Base-by-base conservation (phyloP, 1,140 invertebrate species). In the Trichonephila clavipes region DNA sequence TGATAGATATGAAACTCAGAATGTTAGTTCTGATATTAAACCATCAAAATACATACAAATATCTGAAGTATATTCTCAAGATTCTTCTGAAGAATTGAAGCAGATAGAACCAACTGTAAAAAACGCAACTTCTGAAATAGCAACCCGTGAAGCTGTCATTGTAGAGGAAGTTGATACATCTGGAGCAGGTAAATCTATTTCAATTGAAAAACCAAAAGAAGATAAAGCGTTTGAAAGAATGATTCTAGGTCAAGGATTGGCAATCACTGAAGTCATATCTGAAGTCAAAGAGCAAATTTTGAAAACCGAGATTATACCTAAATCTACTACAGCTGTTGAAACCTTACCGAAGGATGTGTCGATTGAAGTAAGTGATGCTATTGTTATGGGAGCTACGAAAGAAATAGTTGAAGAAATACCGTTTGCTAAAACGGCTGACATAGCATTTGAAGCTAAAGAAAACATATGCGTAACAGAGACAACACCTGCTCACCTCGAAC, bases 401-500 rank as follows among this genome's bases (percentile, higher is more conserved):
- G 81, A 94, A 19, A 69, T 94, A 19, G 7, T 21, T 4, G 88
- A 77, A 61, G 10, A 44, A 40, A 44, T 86, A 14, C 89, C 93
- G 0, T 59, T 12, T 40, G 4, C 14, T 34, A 87, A 87, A 40
- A 88, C n/a, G 0, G 93, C 93, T 24, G 58, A 87, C 28, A 34
- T 94, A 72, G 59, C 64, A 24, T 87, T 94, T 62, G 59, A 81
- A 77, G 44, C 89, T 5, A 86, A 28, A 5, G 83, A 91, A 72
- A 90, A 90, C 40, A 19, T 94, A 0, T 87, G 59, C 44, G n/a
- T 94, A 5, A 87, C 40, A 44, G 89, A 94, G 91, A 59, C 66
- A 28, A 77, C 40, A 40, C 28, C 72, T 21, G 44, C 58, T 62
- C 66, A 97, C 40, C 96, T 97, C 95, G 97, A 97, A 96, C 97